Base-by-base conservation (phyloP, 1,140 invertebrate genomes). In the Dysdera silvatica region DNA sequence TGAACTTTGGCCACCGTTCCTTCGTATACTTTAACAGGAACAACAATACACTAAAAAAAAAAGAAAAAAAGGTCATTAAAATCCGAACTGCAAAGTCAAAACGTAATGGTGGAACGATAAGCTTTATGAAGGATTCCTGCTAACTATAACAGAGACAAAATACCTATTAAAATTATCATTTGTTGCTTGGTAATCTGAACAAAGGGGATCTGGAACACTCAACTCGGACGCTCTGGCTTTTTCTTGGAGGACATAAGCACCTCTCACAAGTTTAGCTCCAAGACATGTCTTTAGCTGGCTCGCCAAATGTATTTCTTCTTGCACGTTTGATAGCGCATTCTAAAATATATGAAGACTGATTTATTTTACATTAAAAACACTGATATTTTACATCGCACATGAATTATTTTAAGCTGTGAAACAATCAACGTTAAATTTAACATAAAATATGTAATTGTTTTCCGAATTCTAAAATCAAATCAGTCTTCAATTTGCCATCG, bases 161-260 rank as follows among this genome's bases (percentile, higher is more conserved):
- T n/a, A 88, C 91, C 67, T 96, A 86, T 77, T 95, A 96, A 83
- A 91, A 94, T 33, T 87, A 83, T 23, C 89, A 18, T 10, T 88
- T 14, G 95, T 98, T 12, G 90, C 91, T 67, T 96, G 91, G 74
- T 85, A 97, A 23, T 76, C 84, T 14, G 88, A 87, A 78, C 95
- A 95, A 4, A 93, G 92, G 1, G 96, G 96, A 79, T 98, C 95
- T 40, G 91, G 82, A 77, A 99, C 98, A 45, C 89, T 89, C 74
- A 97, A 81, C 0, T 86, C 85, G 8, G 80, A 82, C 0, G 96
- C 95, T 66, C 94, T 79, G 29, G 87, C 87, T 51, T 95, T 82
- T 78, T 99, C 96, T 84, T 94, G 89, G 68, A 98, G 93, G 75
- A 99, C 90, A 72, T 99, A 99, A 35, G 96, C 96, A 47, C 96